phyloP scores from a whole-genome alignment of 2,888 invertebrate genomes.

The Seira musarum region DNA sequence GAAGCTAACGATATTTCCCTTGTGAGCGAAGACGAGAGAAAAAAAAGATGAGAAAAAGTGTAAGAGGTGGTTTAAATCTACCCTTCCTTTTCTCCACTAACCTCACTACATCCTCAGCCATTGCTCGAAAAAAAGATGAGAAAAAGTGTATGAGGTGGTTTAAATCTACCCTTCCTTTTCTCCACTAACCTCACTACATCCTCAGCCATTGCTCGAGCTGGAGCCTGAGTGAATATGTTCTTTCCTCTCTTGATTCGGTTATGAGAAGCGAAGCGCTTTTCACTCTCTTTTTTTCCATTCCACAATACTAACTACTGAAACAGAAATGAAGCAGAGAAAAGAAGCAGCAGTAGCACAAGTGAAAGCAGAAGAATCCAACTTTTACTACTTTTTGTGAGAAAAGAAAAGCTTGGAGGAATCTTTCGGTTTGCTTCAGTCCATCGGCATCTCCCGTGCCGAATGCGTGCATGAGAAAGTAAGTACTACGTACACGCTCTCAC shows the following conservation, averaged over 20 bases:
- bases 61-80: conserved; percentile 42
- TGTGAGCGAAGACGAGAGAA: conserved; percentile 23
- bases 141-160: conserved; percentile 39
- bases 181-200: conserved; percentile 31
- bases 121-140: conserved; percentile 31
- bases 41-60: neutral
- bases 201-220: conserved; percentile 39
- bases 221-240: conserved; percentile 9
- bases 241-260: too few species aligned
- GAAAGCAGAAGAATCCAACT: neutral
- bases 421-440: conserved; percentile 33
- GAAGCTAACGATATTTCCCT: conserved; percentile 28
- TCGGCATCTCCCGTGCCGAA: conserved; percentile 56
- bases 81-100: conserved; percentile 26
- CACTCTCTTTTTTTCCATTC: too few species aligned
- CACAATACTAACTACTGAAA: too few species aligned
- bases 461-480: conserved; percentile 3
- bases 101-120: conserved; percentile 44
- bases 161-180: conserved; percentile 41
- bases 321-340: neutral
- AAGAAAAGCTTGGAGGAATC: conserved; percentile 40
- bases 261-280: too few species aligned
- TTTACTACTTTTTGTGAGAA: neutral
- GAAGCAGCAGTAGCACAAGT: neutral
- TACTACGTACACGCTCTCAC: too few species aligned